Conservation (phyloP, 1,140 invertebrate species). For the Drosophila truncata region DNA sequence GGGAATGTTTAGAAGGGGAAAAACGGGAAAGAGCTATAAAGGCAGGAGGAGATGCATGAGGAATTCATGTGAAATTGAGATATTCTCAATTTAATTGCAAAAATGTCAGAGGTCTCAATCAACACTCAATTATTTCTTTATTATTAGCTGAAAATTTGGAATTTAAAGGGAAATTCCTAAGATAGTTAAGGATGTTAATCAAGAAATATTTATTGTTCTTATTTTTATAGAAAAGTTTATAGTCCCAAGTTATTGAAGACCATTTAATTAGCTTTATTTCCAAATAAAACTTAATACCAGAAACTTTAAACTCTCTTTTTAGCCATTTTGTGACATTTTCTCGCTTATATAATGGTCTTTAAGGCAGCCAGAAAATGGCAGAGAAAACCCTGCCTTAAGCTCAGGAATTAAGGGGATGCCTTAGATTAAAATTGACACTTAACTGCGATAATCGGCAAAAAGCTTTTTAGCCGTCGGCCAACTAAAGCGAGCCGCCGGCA, state of each 20-base stretch:
- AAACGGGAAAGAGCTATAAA: conserved; percentile 2
- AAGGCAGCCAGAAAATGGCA: conserved; percentile 3
- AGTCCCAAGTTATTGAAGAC: neutral
- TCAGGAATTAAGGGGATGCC: conserved; percentile 22
- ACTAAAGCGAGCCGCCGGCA: conserved; percentile 29
- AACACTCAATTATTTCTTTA: conserved; percentile 4
- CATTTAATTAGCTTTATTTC: neutral
- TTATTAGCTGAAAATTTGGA: neutral
- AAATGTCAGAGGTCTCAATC: conserved; percentile 6
- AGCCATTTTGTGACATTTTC: neutral
- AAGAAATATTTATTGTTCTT: neutral
- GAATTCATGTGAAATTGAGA: conserved; percentile 20
- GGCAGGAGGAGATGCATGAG: neutral
- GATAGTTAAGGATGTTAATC: too few species aligned
- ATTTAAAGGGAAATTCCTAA: neutral
- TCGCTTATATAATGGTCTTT: neutral
- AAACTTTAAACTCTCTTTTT: neutral
- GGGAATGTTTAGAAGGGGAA: conserved; percentile 1
- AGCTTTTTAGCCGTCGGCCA: conserved; percentile 63
- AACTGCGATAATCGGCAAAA: conserved; percentile 72
- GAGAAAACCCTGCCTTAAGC: neutral
- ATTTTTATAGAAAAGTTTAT: neutral
- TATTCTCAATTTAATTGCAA: conserved; percentile 15
- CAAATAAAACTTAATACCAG: neutral
- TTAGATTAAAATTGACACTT: conserved; percentile 78